Evolutionary conservation across 2,888 invertebrate species (phyloP).

Genomic region (Liodrosophila aerea): DNA sequence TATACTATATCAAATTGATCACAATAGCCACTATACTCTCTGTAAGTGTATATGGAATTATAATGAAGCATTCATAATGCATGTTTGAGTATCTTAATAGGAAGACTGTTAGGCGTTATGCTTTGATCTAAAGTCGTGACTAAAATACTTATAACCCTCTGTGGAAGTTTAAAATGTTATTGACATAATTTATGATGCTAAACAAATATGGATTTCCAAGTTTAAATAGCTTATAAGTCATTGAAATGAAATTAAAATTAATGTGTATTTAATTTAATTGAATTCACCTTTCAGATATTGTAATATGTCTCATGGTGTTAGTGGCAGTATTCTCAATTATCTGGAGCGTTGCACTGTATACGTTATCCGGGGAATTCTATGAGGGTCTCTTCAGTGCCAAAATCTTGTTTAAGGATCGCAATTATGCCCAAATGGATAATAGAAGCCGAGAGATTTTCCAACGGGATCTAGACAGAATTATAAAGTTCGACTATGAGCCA

Average conservation of each 20-base stretch:
- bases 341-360: slow-evolving; percentile 75
- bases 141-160: slow-evolving; percentile 7
- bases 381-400: slow-evolving; percentile 78
- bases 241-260: not conserved
- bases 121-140: slow-evolving; percentile 21
- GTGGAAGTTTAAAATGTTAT: not conserved
- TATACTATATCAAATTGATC: too few species aligned
- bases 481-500: slow-evolving; percentile 28
- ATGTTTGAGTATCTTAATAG: too few species aligned
- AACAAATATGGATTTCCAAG: too few species aligned
- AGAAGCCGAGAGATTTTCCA: slow-evolving; percentile 61
- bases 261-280: not conserved
- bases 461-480: slow-evolving; percentile 60
- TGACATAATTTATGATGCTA: not conserved
- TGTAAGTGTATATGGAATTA: not conserved
- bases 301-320: slow-evolving; percentile 78
- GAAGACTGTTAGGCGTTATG: not conserved
- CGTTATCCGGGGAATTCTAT: slow-evolving; percentile 75
- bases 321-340: slow-evolving; percentile 76
- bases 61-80: too few species aligned
- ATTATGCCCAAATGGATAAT: slow-evolving; percentile 63
- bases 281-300: slow-evolving; percentile 55
- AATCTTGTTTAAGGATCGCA: slow-evolving; percentile 69
- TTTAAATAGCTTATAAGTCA: too few species aligned
- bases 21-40: too few species aligned